Conservation (phyloP, 2,888 invertebrate genomes). For the Ypsolopha scabrella region DNA sequence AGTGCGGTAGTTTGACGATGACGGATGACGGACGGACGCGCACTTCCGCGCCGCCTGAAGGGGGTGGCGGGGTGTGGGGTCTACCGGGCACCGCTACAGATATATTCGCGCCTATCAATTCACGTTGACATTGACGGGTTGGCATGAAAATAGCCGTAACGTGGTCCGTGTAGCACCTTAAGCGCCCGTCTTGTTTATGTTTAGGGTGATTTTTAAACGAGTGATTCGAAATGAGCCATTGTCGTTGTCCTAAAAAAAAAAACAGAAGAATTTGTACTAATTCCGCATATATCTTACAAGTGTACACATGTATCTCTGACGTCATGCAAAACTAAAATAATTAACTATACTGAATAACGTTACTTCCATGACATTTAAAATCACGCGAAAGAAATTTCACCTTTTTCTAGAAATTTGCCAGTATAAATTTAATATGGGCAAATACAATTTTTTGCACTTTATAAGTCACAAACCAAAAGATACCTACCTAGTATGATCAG, state of each 20-base stretch:
- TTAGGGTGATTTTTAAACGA: background rate
- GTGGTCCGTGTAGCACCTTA: background rate
- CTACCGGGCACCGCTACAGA: slow-evolving; percentile 34
- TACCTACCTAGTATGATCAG: too few relatives aligned
- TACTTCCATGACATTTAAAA: too few relatives aligned
- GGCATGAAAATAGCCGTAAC: slow-evolving; percentile 19
- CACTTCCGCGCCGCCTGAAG: background rate
- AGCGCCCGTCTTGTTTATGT: background rate
- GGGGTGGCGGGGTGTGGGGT: slow-evolving; percentile 13
- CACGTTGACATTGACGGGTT: slow-evolving; percentile 43
- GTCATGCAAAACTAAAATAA: background rate
- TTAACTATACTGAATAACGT: too few relatives aligned
- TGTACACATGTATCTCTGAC: too few relatives aligned
- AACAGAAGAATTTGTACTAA: too few relatives aligned
- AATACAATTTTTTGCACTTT: too few relatives aligned
- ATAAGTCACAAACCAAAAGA: too few relatives aligned
- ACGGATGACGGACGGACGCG: slow-evolving; percentile 40
- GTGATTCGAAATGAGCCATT: background rate
- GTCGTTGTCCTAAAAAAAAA: background rate
- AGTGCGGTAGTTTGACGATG: slow-evolving; percentile 30
- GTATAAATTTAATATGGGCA: too few relatives aligned
- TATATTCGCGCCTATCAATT: slow-evolving; percentile 49
- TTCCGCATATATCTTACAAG: too few relatives aligned
- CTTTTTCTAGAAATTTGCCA: too few relatives aligned
- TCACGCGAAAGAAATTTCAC: too few relatives aligned